Evolutionary conservation across 2,888 invertebrate species (phyloP).

Genomic region (Reticulitermes lucifugus): DNA sequence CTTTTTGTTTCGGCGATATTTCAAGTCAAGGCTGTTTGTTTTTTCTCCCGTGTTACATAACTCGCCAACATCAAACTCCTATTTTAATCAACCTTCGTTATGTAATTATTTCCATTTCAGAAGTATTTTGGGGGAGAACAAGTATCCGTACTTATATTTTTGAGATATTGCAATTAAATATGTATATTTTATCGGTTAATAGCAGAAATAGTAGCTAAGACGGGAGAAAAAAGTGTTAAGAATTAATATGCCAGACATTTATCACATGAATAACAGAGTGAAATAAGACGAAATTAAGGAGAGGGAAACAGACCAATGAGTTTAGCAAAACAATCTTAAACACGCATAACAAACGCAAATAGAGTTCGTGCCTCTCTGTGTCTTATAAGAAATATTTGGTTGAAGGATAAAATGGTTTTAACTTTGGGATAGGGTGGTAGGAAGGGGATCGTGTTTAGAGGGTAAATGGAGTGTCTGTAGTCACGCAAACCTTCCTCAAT

Average conservation of each 20-base stretch:
- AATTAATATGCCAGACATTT: conserved; percentile 21
- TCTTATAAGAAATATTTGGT: conserved; percentile 19
- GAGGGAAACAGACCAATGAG: conserved; percentile 16
- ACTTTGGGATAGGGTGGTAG: neutral
- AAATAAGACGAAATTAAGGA: neutral
- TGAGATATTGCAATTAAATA: too few species aligned
- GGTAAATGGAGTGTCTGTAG: neutral
- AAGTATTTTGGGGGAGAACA: too few species aligned
- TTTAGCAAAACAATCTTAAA: conserved; percentile 20
- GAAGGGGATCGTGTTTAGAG: neutral
- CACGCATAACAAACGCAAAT: neutral
- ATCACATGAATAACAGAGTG: neutral
- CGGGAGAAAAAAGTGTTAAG: neutral
- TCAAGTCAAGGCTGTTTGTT: too few species aligned
- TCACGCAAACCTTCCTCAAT: neutral
- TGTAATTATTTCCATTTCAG: too few species aligned
- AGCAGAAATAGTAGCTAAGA: too few species aligned
- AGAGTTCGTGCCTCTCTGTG: neutral
- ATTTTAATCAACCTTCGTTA: too few species aligned
- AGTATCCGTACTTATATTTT: too few species aligned
- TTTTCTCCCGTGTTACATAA: too few species aligned
- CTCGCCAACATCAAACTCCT: too few species aligned
- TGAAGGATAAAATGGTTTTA: conserved; percentile 16
- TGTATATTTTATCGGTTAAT: too few species aligned
- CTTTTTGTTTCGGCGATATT: too few species aligned